These are phyloP conservation scores for Macaria notata DNA, from an alignment of 2,888 invertebrate genomes.

Conservation along the genomic window DNA sequence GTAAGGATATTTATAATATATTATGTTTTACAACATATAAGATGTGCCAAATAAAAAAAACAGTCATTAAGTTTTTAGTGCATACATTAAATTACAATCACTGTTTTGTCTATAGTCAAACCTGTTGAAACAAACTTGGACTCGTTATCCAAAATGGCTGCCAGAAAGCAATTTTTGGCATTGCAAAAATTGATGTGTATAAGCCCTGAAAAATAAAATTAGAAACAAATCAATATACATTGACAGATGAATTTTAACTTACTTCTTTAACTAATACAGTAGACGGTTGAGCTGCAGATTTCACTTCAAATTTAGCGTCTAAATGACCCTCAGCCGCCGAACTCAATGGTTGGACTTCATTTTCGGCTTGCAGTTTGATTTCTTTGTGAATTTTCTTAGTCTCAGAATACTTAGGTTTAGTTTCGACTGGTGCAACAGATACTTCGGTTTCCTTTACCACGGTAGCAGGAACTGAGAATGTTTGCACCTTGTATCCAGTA, in stretches of 20 bases:
- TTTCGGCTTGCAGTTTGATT: constrained; percentile 50
- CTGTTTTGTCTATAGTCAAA: constrained; percentile 38
- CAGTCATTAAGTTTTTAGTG: constrained; percentile 15
- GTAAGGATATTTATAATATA: too few species aligned
- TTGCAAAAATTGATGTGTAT: constrained; percentile 48
- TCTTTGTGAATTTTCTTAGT: constrained; percentile 50
- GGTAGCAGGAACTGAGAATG: constrained; percentile 43
- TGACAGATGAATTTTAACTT: constrained; percentile 47
- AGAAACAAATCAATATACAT: neutral
- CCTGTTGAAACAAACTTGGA: constrained; percentile 46
- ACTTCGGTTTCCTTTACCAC: constrained; percentile 45
- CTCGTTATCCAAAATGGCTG: constrained; percentile 36
- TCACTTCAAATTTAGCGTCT: constrained; percentile 43
- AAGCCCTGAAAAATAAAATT: constrained; percentile 44
- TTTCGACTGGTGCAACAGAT: constrained; percentile 37
- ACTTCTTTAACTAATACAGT: constrained; percentile 63
- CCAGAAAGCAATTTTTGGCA: constrained; percentile 39
- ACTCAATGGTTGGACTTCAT: constrained; percentile 51
- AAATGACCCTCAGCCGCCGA: constrained; percentile 38
- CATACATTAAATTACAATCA: constrained; percentile 11
- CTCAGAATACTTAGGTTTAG: constrained; percentile 19
- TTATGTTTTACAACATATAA: too few species aligned
- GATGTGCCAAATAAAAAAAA: neutral
- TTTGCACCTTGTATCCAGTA: constrained; percentile 53
- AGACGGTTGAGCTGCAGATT: constrained; percentile 34